These are phyloP conservation scores for Anguilla anguilla DNA, from an alignment of 2,797 vertebrate genomes.

Conservation along the genomic window DNA sequence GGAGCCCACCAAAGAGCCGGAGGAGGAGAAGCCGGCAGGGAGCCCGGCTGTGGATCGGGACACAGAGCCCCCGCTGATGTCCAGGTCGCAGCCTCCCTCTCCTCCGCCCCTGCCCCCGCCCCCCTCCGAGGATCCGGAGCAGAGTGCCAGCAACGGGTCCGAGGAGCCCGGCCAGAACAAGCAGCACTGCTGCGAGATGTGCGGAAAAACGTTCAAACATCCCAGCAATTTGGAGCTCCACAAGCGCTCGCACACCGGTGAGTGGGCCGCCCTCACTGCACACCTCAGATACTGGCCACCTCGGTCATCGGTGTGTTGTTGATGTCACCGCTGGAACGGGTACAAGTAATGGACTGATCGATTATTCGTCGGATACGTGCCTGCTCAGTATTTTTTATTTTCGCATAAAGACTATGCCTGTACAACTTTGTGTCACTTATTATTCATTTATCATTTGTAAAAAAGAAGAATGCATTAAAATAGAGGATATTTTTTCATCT, in stretches of 20 bases:
- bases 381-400: too few relatives aligned
- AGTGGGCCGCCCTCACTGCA: conserved; percentile 16
- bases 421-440: too few relatives aligned
- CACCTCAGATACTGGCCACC: neutral
- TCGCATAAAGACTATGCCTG: too few relatives aligned
- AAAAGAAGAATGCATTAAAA: too few relatives aligned
- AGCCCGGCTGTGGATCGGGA: conserved; percentile 29
- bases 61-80: conserved; percentile 39
- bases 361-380: too few relatives aligned
- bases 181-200: conserved; percentile 87
- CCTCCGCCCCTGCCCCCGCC: rapidly evolving
- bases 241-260: conserved; percentile 96
- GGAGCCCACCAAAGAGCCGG: neutral
- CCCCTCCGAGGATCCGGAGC: conserved; percentile 37
- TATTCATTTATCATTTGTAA: too few relatives aligned
- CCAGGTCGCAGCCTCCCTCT: neutral
- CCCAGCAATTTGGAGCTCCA: conserved; percentile 97
- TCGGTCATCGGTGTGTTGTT: neutral
- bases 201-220: conserved; percentile 95
- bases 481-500: too few relatives aligned
- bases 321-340: too few relatives aligned
- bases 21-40: conserved; percentile 25
- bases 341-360: too few relatives aligned
- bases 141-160: conserved; percentile 59
- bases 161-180: conserved; percentile 57